A percentile compares a stretch with the other conserved stretches of the same genome.
These are phyloP conservation scores for Marasmarcha lunaedactyla DNA, from an alignment of 2,888 invertebrate species.

Conservation along the genomic window DNA sequence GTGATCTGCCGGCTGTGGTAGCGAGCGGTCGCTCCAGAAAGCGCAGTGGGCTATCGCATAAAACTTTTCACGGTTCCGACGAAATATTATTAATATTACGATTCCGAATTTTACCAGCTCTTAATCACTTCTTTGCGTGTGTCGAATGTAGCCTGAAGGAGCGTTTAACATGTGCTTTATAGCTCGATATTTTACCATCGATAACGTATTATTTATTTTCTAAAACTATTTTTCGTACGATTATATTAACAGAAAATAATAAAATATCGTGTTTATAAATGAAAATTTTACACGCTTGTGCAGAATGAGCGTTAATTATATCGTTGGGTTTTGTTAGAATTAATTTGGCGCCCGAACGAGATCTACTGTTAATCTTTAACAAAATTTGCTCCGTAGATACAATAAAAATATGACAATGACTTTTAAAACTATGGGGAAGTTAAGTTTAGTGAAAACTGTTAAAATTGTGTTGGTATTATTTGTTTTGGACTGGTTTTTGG, in stretches of 20 bases:
- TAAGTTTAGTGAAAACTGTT: constrained; percentile 31
- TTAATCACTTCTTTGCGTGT: constrained; percentile 61
- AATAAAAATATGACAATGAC: constrained; percentile 20
- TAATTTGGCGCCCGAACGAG: constrained; percentile 28
- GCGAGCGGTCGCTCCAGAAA: constrained; percentile 29
- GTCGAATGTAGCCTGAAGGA: constrained; percentile 40
- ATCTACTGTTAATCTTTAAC: constrained; percentile 8
- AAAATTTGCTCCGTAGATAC: no score
- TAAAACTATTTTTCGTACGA: background rate
- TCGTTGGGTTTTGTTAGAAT: background rate
- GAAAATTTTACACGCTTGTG: constrained; percentile 4
- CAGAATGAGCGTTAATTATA: no score
- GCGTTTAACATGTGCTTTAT: constrained; percentile 38
- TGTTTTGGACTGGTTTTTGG: constrained; percentile 50
- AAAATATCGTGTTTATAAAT: constrained; percentile 7
- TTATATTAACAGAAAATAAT: background rate
- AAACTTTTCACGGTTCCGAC: constrained; percentile 62
- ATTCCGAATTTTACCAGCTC: constrained; percentile 32
- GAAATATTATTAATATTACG: constrained; percentile 42
- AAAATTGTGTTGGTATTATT: constrained; percentile 40
- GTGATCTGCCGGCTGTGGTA: constrained; percentile 34
- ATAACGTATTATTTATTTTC: constrained; percentile 2
- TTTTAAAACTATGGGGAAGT: constrained; percentile 17
- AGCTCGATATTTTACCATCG: constrained; percentile 22
- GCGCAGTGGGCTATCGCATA: constrained; percentile 21